A percentile compares a stretch with the other conserved stretches of the same genome.
These are phyloP conservation scores for Darevskia nairensis DNA, from an alignment of 2,797 vertebrate species.

Conservation along the genomic window DNA sequence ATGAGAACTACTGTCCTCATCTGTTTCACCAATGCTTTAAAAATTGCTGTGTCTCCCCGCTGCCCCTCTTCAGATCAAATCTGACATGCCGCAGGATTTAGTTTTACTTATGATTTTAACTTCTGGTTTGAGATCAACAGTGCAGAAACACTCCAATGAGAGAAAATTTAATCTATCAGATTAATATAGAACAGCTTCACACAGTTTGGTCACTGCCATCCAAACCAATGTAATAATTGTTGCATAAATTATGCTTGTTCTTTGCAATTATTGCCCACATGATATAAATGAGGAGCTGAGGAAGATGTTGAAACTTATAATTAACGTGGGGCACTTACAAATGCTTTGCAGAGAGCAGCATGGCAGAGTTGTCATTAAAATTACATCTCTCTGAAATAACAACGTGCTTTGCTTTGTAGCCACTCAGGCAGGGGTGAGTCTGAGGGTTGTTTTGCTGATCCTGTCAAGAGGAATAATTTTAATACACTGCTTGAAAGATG, in stretches of 20 bases:
- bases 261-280: constrained; percentile 54
- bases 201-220: too few relatives aligned
- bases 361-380: constrained; percentile 52
- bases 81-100: neutral
- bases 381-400: constrained; percentile 50
- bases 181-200: neutral
- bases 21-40: too few relatives aligned
- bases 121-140: neutral
- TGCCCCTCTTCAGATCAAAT: neutral
- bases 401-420: constrained; percentile 46
- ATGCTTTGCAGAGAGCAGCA: neutral
- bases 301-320: constrained; percentile 54
- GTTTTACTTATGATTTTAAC: neutral
- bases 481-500: constrained; percentile 55
- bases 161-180: neutral
- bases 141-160: neutral
- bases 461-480: constrained; percentile 62
- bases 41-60: too few relatives aligned
- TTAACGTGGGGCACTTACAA: constrained; percentile 33
- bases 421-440: constrained; percentile 41
- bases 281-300: constrained; percentile 44
- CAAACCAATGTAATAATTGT: neutral
- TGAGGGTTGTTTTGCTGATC: constrained; percentile 48
- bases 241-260: constrained; percentile 7
- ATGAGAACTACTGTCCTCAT: too few relatives aligned